Evolutionary conservation across 2,797 vertebrate species (phyloP), one percentile per base, ranked within the genome.

Genomic region (Xenentodon cancila): DNA sequence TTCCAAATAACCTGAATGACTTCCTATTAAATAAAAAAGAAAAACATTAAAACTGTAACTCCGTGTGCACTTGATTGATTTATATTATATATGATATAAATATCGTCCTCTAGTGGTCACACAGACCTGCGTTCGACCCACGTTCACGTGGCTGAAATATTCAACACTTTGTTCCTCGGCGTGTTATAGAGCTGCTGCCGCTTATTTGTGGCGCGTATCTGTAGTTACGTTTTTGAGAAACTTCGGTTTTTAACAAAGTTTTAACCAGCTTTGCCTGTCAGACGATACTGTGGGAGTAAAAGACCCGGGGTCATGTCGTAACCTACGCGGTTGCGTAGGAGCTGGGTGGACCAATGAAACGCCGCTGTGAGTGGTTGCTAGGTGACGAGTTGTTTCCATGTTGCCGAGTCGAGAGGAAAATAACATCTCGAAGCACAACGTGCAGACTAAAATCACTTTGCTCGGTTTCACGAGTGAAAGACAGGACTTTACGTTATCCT

Each of bases 311-410:
- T 91, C 1, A 64, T 0, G 73, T 54, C 17, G 2, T 45, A 17
- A 18, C 1, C 2, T 19, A 20, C 22, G 27, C 32, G 1, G 0
- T 2, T 3, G 57, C 77, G 57, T 54, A 0, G 0, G 3, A 12
- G 0, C 3, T 12, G 0, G 1, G 9, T 65, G 17, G 64, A 48
- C 91, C 89, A 93, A 90, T 87, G 37, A 60, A 20, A 62, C 7
- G 0, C 18, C 15, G 17, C 25, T 0, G 6, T 53, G 25, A 5
- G n/a, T 62, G 73, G 89, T 93, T 90, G 87, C 92, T 88, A 85
- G 42, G 92, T 84, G 64, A 92, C 91, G 75, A 46, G 40, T 70
- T 44, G 56, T 72, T 54, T 75, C 55, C 52, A 54, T 67, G 81
- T 88, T 86, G 68, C 68, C 8, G 64, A 63, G 64, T 71, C 50